Evolutionary conservation across 2,113 vertebrate genomes (phyloP).

Genomic region (Archocentrus centrarchus): DNA sequence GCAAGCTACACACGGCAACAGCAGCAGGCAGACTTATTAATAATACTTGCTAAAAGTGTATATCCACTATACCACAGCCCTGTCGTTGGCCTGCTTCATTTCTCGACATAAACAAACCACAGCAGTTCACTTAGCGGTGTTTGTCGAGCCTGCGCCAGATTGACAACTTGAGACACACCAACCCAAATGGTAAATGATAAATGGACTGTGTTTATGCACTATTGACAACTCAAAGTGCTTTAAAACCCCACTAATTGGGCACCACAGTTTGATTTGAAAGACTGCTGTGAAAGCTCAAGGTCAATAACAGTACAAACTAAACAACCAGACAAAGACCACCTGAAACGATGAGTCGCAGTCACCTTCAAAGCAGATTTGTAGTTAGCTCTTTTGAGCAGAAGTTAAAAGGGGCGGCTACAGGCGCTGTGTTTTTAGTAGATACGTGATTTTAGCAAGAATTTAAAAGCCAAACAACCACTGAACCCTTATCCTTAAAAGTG

Average conservation of each 20-base stretch:
- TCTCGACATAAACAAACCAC: not conserved
- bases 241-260: conserved; percentile 5
- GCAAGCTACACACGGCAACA: not conserved
- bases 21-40: not conserved
- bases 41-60: not conserved
- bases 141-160: not conserved
- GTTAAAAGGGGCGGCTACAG: accelerated
- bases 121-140: not conserved
- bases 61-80: not conserved
- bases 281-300: conserved; percentile 3
- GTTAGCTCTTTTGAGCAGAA: not conserved
- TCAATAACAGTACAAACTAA: not conserved
- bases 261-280: not conserved
- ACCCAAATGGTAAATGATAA: not conserved
- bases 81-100: not conserved
- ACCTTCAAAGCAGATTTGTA: not conserved
- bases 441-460: not conserved
- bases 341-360: not conserved
- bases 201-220: conserved; percentile 1
- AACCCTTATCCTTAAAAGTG: not conserved
- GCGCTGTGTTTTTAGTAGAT: not conserved
- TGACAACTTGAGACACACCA: not conserved
- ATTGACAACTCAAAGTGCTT: conserved; percentile 4
- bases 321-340: not conserved
- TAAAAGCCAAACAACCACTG: not conserved